Evolutionary conservation across 2,113 vertebrate genomes (phyloP).

Genomic region (Nematolebias whitei): DNA sequence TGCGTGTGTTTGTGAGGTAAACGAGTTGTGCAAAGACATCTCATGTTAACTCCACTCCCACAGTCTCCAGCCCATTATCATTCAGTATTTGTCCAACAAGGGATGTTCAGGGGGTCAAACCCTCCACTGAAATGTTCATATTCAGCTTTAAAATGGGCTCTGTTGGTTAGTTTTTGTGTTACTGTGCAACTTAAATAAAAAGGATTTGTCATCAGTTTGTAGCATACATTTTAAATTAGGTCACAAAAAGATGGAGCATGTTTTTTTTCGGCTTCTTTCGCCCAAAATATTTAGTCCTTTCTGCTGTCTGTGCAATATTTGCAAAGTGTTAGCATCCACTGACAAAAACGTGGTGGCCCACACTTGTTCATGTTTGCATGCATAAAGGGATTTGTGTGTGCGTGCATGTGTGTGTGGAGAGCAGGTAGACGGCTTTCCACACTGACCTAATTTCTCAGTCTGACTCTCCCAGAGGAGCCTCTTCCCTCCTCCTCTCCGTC

Average conservation of each 20-base stretch:
- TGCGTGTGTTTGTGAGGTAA: too few relatives aligned
- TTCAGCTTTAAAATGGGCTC: too few relatives aligned
- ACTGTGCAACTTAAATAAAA: too few relatives aligned
- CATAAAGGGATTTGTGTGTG: background rate
- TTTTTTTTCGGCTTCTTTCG: too few relatives aligned
- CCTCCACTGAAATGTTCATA: too few relatives aligned
- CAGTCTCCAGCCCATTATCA: too few relatives aligned
- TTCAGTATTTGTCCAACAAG: too few relatives aligned
- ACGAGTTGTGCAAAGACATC: too few relatives aligned
- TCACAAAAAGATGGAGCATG: background rate
- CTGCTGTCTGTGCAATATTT: background rate
- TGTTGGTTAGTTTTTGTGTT: too few relatives aligned
- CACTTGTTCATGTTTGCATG: background rate
- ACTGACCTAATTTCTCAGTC: constrained; percentile 67
- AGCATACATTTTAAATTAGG: background rate
- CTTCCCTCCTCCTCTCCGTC: constrained; percentile 9
- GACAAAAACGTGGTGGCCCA: background rate
- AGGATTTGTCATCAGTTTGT: too few relatives aligned
- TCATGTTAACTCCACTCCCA: too few relatives aligned
- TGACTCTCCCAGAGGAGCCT: constrained; percentile 44
- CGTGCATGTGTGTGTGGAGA: constrained; percentile 3
- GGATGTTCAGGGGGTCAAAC: too few relatives aligned
- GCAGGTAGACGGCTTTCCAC: constrained; percentile 51
- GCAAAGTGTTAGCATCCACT: background rate
- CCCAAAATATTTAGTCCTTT: background rate